Base-by-base conservation (phyloP, 2,797 vertebrate species). In the Scleropages formosus region DNA sequence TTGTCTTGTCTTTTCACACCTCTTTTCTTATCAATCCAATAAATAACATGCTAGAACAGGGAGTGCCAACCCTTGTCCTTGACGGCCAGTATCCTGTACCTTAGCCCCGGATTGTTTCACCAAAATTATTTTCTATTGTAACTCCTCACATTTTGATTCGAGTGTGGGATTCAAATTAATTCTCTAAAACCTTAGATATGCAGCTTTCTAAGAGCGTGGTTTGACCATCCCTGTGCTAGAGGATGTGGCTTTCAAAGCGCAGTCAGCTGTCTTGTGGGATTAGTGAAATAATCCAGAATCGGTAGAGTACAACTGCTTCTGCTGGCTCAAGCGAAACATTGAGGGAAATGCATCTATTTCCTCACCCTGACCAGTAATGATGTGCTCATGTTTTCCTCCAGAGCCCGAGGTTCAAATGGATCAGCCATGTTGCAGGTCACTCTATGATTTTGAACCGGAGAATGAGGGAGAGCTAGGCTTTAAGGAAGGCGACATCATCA, bases 401-500 rank as follows among this genome's bases (percentile, higher is more conserved):
- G 96, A 94, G 89, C 84, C 89, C 13, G 90, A 92, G 61, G 56
- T 89, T 73, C 82, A 90, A 77, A 81, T 92, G 92, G 95, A 96
- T 85, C 96, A 97, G 84, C 97, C 97, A 0, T 97, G 96, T 87
- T 98, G 96, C 83, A 94, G 95, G 82, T 94, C 94, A 24, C 91
- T 98, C 70, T 98, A 96, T 80, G 91, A 97, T 89, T 98, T 98
- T 75, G 95, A 97, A 79, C 95, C 97, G 0, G 96, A 98, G 91
- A 98, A 96, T 24, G 91, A 94, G 85, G 96, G 95, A 0, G 96
- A 98, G 87, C 93, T 98, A 78, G 95, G 95, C 80, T 98, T 98
- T 87, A 98, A 97, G 84, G 95, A 97, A 91, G 95, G 96, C 1
- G 94, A 97, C 90, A 78, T 98, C 92, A 97, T 98, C 86, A 96